A percentile compares a stretch with the other conserved stretches of the same genome.
Conservation (phyloP, 2,888 invertebrate species). For the Parnassius apollo region DNA sequence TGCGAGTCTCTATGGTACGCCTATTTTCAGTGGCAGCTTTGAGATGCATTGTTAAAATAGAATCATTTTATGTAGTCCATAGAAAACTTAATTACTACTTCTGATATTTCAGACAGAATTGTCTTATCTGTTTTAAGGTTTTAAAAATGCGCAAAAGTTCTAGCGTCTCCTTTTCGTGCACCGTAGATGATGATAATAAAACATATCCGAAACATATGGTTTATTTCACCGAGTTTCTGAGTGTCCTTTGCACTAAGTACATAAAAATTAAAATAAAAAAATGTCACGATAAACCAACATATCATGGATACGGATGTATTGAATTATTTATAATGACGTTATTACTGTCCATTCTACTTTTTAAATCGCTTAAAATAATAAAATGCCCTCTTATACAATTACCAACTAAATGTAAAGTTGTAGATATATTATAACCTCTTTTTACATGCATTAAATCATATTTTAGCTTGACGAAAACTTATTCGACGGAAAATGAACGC, state of each 20-base stretch:
- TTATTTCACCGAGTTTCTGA: not conserved
- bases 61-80: no score
- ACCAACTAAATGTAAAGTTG: constrained; percentile 20
- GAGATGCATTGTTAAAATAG: no score
- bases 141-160: no score
- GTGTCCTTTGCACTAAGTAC: not conserved
- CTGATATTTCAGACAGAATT: no score
- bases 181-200: no score
- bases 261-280: not conserved
- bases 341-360: constrained; percentile 40
- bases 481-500: constrained; percentile 26
- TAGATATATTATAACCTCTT: constrained; percentile 10
- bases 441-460: constrained; percentile 16
- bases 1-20: no score
- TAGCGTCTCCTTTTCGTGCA: no score
- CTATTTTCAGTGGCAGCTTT: no score
- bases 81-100: no score
- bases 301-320: constrained; percentile 31
- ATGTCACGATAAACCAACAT: constrained; percentile 35
- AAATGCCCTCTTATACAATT: constrained; percentile 27
- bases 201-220: no score
- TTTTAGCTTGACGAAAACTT: constrained; percentile 23
- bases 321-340: constrained; percentile 41
- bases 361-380: constrained; percentile 53
- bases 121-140: no score